Evolutionary conservation across 2,113 vertebrate species (phyloP).

Genomic region (human): DNA sequence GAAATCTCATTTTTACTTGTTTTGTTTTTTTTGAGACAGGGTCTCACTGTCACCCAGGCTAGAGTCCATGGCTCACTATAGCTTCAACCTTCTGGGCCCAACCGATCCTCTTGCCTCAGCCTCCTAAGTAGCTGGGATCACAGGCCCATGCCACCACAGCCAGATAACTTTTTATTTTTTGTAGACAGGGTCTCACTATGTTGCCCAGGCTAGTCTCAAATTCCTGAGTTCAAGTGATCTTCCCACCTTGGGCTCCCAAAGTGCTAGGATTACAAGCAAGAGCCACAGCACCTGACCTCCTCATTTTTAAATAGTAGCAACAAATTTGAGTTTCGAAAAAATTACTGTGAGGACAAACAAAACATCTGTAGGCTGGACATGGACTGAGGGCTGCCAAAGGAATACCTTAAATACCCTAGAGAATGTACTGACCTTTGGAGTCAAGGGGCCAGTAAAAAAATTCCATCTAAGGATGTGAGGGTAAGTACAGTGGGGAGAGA

Average conservation of each 20-base stretch:
- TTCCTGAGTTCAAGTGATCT: not conserved
- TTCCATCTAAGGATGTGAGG: not conserved
- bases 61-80: not conserved
- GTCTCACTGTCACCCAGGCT: not conserved
- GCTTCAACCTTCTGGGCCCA: not conserved
- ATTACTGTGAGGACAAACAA: not conserved
- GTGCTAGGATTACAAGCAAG: not conserved
- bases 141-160: not conserved
- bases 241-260: not conserved
- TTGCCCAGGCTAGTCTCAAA: not conserved
- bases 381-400: not conserved
- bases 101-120: not conserved
- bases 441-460: slow-evolving; percentile 16
- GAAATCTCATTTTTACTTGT: not conserved
- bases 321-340: not conserved
- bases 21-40: not conserved
- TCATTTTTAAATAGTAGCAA: not conserved
- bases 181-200: not conserved
- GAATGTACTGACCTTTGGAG: not conserved
- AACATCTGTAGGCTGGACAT: not conserved
- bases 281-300: not conserved
- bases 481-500: not conserved
- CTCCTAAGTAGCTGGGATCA: not conserved
- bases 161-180: not conserved
- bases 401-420: not conserved